These are phyloP conservation scores for Mionectes macconnelli DNA, from an alignment of 2,113 vertebrate species.

Conservation along the genomic window DNA sequence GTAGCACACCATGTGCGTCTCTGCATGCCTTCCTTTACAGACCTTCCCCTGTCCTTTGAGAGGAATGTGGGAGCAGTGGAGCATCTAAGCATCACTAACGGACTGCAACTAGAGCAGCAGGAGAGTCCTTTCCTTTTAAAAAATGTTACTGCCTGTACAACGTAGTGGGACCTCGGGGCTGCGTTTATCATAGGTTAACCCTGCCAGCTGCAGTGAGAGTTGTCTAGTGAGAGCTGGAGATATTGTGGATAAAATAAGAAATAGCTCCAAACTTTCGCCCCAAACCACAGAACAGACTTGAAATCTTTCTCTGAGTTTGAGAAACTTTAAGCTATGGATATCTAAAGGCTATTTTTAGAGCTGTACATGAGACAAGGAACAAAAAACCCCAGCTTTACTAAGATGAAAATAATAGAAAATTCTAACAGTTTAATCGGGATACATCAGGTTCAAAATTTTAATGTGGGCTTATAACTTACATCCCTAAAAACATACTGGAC, in stretches of 20 bases:
- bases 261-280: conserved; percentile 2
- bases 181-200: conserved; percentile 14
- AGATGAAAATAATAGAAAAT: background rate
- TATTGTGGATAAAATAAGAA: conserved; percentile 14
- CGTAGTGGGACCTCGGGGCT: background rate
- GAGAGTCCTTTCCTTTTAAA: conserved; percentile 40
- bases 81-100: conserved; percentile 6
- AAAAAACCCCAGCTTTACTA: background rate
- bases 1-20: background rate
- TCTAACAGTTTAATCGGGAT: background rate
- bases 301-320: background rate
- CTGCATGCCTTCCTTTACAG: background rate
- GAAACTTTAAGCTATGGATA: background rate
- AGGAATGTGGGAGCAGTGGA: background rate
- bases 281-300: background rate
- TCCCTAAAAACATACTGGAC: background rate
- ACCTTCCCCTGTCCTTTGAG: conserved; percentile 2
- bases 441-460: background rate
- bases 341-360: background rate
- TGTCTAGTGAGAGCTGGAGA: background rate
- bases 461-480: background rate
- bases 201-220: background rate
- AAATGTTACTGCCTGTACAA: conserved; percentile 3
- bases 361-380: background rate
- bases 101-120: conserved; percentile 13